Conservation (phyloP, 2,888 invertebrate species). For the Electrophaes corylata region DNA sequence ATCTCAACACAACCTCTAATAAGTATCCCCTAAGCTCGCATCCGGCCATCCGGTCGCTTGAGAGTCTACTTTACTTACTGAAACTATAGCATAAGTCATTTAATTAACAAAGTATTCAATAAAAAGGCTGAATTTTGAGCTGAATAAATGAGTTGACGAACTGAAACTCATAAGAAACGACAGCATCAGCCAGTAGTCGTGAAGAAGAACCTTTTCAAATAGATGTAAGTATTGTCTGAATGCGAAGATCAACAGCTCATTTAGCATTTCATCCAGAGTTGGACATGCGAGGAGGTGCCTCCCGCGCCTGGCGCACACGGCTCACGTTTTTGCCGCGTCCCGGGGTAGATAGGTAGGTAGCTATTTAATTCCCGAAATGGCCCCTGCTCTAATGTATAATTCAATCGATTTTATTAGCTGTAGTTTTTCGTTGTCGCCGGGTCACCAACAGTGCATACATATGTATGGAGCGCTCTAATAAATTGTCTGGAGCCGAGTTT, state of each 20-base stretch:
- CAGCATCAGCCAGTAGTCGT: too few species aligned
- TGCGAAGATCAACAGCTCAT: constrained; percentile 4
- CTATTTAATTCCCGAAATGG: constrained; percentile 62
- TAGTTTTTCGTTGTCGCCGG: constrained; percentile 61
- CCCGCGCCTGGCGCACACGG: neutral
- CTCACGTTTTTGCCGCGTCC: constrained; percentile 47
- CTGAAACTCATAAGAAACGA: too few species aligned
- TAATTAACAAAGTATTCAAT: too few species aligned
- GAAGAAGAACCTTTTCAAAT: too few species aligned
- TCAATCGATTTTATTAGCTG: constrained; percentile 74
- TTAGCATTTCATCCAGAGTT: constrained; percentile 8
- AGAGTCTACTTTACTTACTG: too few species aligned
- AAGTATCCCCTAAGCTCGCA: too few species aligned
- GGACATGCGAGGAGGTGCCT: neutral
- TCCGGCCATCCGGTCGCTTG: too few species aligned
- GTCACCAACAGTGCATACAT: constrained; percentile 66
- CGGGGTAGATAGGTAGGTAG: constrained; percentile 4
- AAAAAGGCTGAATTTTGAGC: too few species aligned
- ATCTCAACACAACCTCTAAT: too few species aligned
- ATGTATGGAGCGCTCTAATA: constrained; percentile 73
- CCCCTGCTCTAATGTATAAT: constrained; percentile 72
- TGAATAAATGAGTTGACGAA: too few species aligned
- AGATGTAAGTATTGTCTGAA: too few species aligned
- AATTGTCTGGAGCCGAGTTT: constrained; percentile 60
- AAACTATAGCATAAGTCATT: too few species aligned